Evolutionary conservation across 2,888 invertebrate genomes (phyloP).

Genomic region (Invenusta paracnida): DNA sequence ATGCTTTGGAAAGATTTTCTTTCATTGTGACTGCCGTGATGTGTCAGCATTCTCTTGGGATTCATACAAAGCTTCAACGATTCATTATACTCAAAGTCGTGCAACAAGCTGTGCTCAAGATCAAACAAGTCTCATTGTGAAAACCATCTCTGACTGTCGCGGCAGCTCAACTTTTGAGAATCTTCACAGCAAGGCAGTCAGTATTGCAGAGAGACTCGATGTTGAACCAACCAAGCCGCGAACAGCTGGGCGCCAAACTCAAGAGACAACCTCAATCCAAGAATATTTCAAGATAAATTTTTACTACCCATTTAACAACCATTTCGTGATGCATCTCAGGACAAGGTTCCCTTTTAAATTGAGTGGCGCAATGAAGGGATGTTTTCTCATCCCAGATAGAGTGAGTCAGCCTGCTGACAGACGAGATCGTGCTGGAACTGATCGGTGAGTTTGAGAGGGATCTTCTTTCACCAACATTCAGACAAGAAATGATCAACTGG

Average conservation of each 20-base stretch:
- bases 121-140: background rate
- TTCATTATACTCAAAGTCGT: background rate
- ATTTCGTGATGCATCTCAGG: background rate
- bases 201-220: background rate
- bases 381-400: background rate
- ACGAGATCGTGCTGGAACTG: too few species aligned
- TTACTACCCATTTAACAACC: background rate
- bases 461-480: too few species aligned
- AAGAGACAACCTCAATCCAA: background rate
- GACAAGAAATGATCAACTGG: too few species aligned
- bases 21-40: background rate
- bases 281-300: background rate
- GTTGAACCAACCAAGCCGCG: background rate
- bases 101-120: background rate
- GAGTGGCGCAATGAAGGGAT: background rate
- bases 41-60: background rate
- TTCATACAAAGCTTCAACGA: background rate
- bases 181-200: background rate
- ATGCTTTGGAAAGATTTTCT: background rate
- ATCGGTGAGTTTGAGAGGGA: too few species aligned
- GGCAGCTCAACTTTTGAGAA: background rate
- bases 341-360: background rate
- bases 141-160: background rate
- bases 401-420: too few species aligned
- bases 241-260: background rate